Conservation (phyloP, 2,888 invertebrate genomes). For the Emmelina monodactyla region DNA sequence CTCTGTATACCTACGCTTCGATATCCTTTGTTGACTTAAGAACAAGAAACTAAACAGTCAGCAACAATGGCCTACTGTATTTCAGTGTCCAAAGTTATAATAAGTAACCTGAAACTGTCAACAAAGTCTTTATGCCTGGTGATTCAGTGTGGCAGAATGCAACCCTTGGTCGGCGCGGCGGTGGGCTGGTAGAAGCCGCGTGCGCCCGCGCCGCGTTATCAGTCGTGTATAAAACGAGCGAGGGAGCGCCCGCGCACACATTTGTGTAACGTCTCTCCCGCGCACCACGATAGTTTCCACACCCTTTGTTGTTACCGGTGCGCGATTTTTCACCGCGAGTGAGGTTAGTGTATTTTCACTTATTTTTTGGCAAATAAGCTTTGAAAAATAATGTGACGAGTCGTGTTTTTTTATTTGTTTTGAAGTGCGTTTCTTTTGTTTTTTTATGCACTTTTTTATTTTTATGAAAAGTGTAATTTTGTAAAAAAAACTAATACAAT, state of each 20-base stretch:
- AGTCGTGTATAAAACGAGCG: conserved; percentile 43
- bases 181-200: conserved; percentile 16
- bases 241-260: conserved; percentile 52
- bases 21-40: no score
- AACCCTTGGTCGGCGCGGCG: conserved; percentile 1
- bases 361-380: conserved; percentile 17
- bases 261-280: conserved; percentile 36
- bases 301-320: conserved; percentile 42
- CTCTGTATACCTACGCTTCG: no score
- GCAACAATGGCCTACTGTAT: no score
- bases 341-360: conserved; percentile 46
- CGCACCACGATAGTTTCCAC: conserved; percentile 41
- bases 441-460: no score
- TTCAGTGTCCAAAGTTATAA: no score
- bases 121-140: not conserved
- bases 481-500: no score
- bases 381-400: conserved; percentile 17
- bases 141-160: not conserved
- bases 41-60: no score
- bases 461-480: no score
- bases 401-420: conserved; percentile 18
- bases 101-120: no score
- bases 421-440: no score
- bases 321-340: conserved; percentile 44
- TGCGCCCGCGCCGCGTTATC: conserved; percentile 39